These are phyloP conservation scores for Cyclophora albipunctata DNA, from an alignment of 2,888 invertebrate species.

Conservation along the genomic window DNA sequence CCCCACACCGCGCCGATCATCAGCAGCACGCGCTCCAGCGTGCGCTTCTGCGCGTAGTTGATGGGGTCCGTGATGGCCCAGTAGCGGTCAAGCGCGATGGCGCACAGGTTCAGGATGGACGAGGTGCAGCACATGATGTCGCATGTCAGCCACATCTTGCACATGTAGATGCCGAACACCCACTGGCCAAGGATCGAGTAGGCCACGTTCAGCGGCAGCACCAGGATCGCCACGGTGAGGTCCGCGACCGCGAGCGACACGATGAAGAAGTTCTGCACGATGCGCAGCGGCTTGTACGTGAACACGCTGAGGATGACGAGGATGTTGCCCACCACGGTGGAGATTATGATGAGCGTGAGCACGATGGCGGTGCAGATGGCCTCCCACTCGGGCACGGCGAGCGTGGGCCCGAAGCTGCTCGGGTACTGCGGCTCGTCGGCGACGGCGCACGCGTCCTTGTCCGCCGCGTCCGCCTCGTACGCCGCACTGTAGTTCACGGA, in stretches of 20 bases:
- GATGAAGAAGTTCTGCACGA: constrained; percentile 97
- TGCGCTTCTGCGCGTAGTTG: constrained; percentile 94
- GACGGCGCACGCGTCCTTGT: constrained; percentile 57
- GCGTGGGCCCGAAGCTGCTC: constrained; percentile 81
- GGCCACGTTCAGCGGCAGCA: constrained; percentile 94
- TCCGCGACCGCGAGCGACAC: constrained; percentile 96
- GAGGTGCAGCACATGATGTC: constrained; percentile 98
- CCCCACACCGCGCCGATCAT: constrained; percentile 93
- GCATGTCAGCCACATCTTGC: constrained; percentile 96
- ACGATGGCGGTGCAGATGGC: constrained; percentile 87
- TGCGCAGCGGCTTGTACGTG: constrained; percentile 92
- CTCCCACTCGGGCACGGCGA: constrained; percentile 90
- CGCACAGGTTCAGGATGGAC: constrained; percentile 93
- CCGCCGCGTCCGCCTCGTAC: constrained; percentile 36
- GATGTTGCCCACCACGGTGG: constrained; percentile 93
- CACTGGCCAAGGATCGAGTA: constrained; percentile 93
- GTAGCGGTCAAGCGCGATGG: constrained; percentile 95
- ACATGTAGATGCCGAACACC: constrained; percentile 93
- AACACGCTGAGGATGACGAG: constrained; percentile 97
- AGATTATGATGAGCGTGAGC: constrained; percentile 88
- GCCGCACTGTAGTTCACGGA: constrained; percentile 46
- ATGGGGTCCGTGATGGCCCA: constrained; percentile 97
- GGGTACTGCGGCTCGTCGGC: constrained; percentile 71
- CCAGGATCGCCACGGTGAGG: constrained; percentile 90
- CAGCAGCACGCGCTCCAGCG: constrained; percentile 87